These are phyloP conservation scores for Periophthalmodon schlosseri DNA, from an alignment of 2,113 vertebrate species.

Conservation along the genomic window DNA sequence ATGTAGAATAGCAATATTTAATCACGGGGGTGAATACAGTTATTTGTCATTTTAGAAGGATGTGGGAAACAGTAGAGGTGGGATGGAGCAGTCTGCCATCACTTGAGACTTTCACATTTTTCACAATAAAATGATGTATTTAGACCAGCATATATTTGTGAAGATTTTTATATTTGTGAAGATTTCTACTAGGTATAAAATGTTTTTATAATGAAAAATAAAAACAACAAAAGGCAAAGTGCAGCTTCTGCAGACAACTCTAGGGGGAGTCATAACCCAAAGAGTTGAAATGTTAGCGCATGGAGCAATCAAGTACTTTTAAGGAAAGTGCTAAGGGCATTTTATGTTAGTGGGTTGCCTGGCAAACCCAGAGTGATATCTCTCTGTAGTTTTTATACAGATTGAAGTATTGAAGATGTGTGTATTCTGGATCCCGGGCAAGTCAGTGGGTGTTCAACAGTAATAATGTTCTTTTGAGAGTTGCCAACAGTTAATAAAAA, in stretches of 20 bases:
- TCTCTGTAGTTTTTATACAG: too few species aligned
- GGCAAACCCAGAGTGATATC: too few species aligned
- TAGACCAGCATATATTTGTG: too few species aligned
- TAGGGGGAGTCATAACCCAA: conserved; percentile 42
- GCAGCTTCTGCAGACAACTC: conserved; percentile 17
- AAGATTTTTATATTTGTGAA: background rate
- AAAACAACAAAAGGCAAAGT: background rate
- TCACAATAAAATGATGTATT: background rate
- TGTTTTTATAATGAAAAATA: background rate
- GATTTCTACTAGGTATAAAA: background rate
- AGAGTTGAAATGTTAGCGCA: conserved; percentile 11
- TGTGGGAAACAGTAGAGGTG: background rate
- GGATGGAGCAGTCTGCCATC: background rate
- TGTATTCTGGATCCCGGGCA: too few species aligned
- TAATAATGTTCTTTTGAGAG: background rate
- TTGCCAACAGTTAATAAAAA: background rate
- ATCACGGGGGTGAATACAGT: background rate
- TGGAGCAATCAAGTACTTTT: background rate
- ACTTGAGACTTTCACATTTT: background rate
- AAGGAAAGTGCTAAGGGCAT: background rate
- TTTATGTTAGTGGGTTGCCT: background rate
- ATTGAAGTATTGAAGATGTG: too few species aligned
- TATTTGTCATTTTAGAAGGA: background rate
- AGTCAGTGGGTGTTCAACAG: background rate
- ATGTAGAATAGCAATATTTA: too few species aligned